Evolutionary conservation across 2,113 vertebrate species (phyloP), one percentile per base, ranked within the genome.

Genomic region (Cariama cristata): DNA sequence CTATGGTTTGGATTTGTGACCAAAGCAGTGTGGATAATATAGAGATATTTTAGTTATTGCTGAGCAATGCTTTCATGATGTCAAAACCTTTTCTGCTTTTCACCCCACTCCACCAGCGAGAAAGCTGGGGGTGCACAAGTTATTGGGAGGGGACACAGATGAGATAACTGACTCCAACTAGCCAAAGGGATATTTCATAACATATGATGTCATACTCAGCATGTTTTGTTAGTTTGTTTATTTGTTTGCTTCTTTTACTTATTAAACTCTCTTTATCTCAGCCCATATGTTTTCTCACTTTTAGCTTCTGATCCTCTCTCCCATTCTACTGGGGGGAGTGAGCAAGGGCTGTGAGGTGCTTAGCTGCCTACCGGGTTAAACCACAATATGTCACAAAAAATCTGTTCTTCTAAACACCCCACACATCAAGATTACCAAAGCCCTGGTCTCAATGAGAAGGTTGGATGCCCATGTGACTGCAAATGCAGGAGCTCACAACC

Each of bases 91-190:
- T 91, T 18, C 24, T 71, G 23, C 40, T 75, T 1, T 12, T 40
- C 44, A 60, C 2, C 0, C 50, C 12, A 5, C 9, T 30, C 72
- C 16, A 21, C 19, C 62, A 88, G n/a, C 0, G 1, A 45, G 14
- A 2, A 38, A 27, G 8, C 1, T 90, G 13, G 19, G 6, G 33
- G 0, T 26, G 26, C 17, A 42, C 19, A 53, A 82, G 12, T 3
- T 4, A 9, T 4, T n/a, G 52, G 26, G 87, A 80, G 12, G 23
- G 20, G 40, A 66, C 40, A 50, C 24, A 26, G 12, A 21, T 1
- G 11, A 20, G 22, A 69, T 9, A 84, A 15, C 6, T 42, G 9
- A 62, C 4, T 13, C 21, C 32, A 49, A 1, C 14, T 24, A 26
- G 55, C 64, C 24, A 6, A 44, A 68, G 5, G 30, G 14, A 10